Evolutionary conservation across 2,113 vertebrate genomes (phyloP).

Genomic region (Tretioscincus oriximinensis): DNA sequence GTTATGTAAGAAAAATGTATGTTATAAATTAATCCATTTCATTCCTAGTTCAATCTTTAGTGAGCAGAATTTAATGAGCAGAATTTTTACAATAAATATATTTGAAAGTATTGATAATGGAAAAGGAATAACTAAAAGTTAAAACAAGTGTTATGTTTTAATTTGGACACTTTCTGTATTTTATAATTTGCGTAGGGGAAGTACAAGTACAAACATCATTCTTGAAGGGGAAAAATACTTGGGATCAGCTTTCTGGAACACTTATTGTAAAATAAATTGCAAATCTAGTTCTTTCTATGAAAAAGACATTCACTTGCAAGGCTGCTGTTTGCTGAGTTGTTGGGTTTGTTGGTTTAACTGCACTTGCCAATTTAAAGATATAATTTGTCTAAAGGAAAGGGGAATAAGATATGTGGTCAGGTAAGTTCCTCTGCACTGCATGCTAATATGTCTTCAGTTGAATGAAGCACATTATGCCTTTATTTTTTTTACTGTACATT

Average conservation of each 20-base stretch:
- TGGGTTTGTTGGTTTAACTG: constrained; percentile 52
- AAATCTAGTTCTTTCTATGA: constrained; percentile 38
- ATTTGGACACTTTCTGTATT: constrained; percentile 45
- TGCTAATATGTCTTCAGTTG: constrained; percentile 64
- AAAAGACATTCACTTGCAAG: constrained; percentile 47
- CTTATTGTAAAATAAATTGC: constrained; percentile 53
- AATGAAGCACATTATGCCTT: constrained; percentile 72
- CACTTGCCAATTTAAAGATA: constrained; percentile 45
- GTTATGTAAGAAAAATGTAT: constrained; percentile 22
- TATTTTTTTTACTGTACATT: constrained; percentile 84
- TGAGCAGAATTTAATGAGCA: constrained; percentile 49
- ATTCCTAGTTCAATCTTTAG: constrained; percentile 24
- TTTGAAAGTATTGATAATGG: constrained; percentile 72
- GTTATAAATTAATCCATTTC: constrained; percentile 12
- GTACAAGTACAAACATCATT: constrained; percentile 13
- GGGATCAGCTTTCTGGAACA: constrained; percentile 36
- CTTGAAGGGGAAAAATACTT: constrained; percentile 8
- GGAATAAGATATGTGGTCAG: constrained; percentile 63
- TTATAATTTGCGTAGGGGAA: constrained; percentile 55
- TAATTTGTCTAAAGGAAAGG: constrained; percentile 61
- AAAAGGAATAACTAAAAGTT: constrained; percentile 67
- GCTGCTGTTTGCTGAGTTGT: constrained; percentile 34
- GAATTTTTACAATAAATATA: constrained; percentile 63
- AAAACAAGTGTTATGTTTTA: constrained; percentile 64
- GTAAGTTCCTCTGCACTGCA: constrained; percentile 61